Conservation (phyloP, 1,140 invertebrate species). For the Hermatobates lingyangjiaoensis region DNA sequence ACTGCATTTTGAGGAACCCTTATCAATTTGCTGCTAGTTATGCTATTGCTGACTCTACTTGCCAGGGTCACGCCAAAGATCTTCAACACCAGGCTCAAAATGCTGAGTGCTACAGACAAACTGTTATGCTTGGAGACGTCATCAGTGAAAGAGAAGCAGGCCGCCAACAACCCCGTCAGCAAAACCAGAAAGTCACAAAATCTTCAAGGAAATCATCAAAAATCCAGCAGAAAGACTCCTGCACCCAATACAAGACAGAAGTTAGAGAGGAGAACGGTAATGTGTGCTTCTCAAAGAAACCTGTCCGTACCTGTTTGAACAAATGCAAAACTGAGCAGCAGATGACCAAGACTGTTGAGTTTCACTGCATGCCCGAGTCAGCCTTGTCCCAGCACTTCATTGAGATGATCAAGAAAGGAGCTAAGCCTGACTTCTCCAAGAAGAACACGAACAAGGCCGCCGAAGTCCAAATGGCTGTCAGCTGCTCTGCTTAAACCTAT, state of each 20-base stretch:
- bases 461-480: slow-evolving; percentile 4
- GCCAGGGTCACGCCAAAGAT: slow-evolving; percentile 25
- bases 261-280: slow-evolving; percentile 22
- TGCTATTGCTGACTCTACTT: slow-evolving; percentile 26
- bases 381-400: slow-evolving; percentile 24
- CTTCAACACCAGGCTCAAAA: slow-evolving; percentile 15
- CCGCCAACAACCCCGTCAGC: slow-evolving; percentile 9
- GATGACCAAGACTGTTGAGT: slow-evolving; percentile 25
- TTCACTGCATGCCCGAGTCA: slow-evolving; percentile 28
- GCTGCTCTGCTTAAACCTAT: too few relatives aligned
- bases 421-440: slow-evolving; percentile 26
- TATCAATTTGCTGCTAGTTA: slow-evolving; percentile 33
- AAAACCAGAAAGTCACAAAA: background rate
- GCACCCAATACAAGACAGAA: slow-evolving; percentile 12
- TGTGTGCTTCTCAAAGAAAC: slow-evolving; percentile 33
- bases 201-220: background rate
- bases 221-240: slow-evolving; percentile 1
- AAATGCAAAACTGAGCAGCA: slow-evolving; percentile 21
- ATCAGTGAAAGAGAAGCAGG: slow-evolving; percentile 10
- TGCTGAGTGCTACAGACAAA: slow-evolving; percentile 22
- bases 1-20: slow-evolving; percentile 28
- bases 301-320: slow-evolving; percentile 28
- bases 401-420: slow-evolving; percentile 31
- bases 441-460: slow-evolving; percentile 9
- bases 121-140: slow-evolving; percentile 10